Percentiles rank a stretch among this genome's conserved stretches.
Conservation (phyloP, 2,113 vertebrate genomes). For the Pseudorasbora parva region DNA sequence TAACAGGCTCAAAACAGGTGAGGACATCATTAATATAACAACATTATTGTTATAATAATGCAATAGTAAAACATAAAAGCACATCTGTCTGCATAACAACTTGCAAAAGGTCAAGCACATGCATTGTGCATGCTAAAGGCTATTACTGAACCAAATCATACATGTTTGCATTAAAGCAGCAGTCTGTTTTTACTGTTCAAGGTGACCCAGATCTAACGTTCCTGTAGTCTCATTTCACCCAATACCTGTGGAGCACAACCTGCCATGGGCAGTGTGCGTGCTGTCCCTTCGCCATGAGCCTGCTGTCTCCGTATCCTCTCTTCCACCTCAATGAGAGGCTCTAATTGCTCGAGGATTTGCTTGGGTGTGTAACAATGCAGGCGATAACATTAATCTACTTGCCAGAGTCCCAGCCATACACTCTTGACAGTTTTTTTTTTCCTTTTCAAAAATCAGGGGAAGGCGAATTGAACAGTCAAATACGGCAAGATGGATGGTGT, state of each 20-base stretch:
- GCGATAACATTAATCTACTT: constrained; percentile 12
- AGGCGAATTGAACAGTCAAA: constrained; percentile 8
- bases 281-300: background rate
- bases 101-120: background rate
- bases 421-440: constrained; percentile 14
- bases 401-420: background rate
- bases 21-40: background rate
- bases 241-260: constrained; percentile 27
- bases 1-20: background rate
- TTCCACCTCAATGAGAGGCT: background rate
- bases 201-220: background rate
- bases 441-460: constrained; percentile 6
- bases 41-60: background rate
- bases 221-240: background rate
- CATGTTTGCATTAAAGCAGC: constrained; percentile 7
- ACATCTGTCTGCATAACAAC: background rate
- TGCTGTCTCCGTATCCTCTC: constrained; percentile 25
- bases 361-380: constrained; percentile 16
- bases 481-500: constrained; percentile 24
- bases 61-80: background rate
- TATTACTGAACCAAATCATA: constrained; percentile 1
- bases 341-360: constrained; percentile 5
- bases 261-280: constrained; percentile 9
- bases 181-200: constrained; percentile 8
- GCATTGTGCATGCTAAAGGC: background rate